phyloP scores from a whole-genome alignment of 2,888 invertebrate genomes.

The Mylabris sibirica region DNA sequence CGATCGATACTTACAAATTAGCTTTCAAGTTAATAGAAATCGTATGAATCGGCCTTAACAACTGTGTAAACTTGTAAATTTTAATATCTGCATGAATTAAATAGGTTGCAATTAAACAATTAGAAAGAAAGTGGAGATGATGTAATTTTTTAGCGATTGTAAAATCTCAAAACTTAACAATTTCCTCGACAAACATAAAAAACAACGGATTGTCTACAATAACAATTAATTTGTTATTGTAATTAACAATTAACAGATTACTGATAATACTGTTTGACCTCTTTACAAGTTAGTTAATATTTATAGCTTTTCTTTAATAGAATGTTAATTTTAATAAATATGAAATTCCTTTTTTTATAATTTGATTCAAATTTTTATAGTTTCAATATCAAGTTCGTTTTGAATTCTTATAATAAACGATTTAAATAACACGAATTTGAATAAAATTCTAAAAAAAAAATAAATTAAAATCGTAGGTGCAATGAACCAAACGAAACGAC shows the following conservation, averaged over 20 bases:
- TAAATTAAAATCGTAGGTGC: not conserved
- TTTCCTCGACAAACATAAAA: not conserved
- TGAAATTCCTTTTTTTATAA: not conserved
- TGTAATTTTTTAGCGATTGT: no score
- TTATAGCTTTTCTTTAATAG: not conserved
- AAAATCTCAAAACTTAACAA: not conserved
- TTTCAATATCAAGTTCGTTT: not conserved
- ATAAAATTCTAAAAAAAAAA: not conserved
- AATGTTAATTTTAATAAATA: not conserved
- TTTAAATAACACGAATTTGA: not conserved
- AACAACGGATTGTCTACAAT: not conserved
- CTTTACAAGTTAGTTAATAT: not conserved
- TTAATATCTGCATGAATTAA: not conserved
- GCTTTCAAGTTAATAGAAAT: not conserved
- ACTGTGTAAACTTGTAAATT: not conserved
- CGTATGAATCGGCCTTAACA: not conserved
- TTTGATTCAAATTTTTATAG: not conserved
- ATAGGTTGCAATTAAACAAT: not conserved
- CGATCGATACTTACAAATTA: no score
- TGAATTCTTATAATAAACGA: not conserved
- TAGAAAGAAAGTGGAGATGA: not conserved
- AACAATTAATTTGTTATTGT: not conserved
- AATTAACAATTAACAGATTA: not conserved
- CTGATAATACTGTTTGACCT: not conserved
- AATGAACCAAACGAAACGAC: not conserved